phyloP scores from a whole-genome alignment of 2,888 invertebrate species.

The Drosophila meridiana region DNA sequence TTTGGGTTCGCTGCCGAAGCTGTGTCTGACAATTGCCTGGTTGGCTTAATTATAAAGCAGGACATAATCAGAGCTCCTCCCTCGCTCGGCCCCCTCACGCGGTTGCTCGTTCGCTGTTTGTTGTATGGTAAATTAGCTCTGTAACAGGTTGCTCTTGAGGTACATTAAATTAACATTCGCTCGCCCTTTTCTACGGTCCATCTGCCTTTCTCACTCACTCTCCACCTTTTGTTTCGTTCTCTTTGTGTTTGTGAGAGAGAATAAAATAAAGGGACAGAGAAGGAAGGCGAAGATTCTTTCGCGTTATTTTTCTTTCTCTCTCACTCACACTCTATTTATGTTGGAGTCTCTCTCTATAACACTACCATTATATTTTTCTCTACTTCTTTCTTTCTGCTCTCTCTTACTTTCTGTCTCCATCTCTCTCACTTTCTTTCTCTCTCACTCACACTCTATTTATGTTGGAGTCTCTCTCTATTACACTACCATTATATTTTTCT shows the following conservation, averaged over 20 bases:
- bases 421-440: neutral
- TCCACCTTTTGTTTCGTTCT: no score
- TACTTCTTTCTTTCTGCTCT: no score
- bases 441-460: neutral
- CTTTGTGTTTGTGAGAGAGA: no score
- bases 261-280: neutral
- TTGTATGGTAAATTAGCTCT: neutral
- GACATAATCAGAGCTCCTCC: slow-evolving; percentile 8
- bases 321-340: no score
- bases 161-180: neutral
- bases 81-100: neutral
- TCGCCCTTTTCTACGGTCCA: no score
- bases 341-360: no score
- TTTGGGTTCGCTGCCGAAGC: neutral
- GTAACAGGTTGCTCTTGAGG: slow-evolving; percentile 5
- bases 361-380: no score
- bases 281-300: no score
- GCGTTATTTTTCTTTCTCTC: no score
- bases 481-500: neutral
- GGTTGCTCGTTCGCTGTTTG: neutral
- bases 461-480: neutral
- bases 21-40: slow-evolving; percentile 31
- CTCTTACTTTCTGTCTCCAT: neutral
- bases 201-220: no score
- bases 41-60: slow-evolving; percentile 28